A percentile compares a stretch with the other conserved stretches of the same genome.
phyloP scores from a whole-genome alignment of 2,113 vertebrate genomes.

The Cyanoramphus novaezelandiae region DNA sequence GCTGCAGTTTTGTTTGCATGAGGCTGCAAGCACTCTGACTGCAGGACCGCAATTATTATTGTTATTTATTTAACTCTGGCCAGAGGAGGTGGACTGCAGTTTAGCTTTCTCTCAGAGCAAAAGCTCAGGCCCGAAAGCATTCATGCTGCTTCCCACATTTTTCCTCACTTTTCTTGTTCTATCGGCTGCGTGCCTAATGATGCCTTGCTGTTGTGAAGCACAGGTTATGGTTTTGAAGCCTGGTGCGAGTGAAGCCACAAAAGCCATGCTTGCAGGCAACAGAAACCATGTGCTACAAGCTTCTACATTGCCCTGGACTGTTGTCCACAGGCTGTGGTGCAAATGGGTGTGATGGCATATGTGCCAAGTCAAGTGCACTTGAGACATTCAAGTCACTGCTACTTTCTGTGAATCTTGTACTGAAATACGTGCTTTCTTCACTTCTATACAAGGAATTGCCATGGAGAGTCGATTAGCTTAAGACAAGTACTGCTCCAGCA shows the following conservation, averaged over 20 bases:
- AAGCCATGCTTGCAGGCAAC: neutral
- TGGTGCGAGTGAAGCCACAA: neutral
- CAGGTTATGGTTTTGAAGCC: neutral
- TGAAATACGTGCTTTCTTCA: slow-evolving; percentile 26
- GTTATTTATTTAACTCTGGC: neutral
- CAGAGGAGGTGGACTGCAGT: neutral
- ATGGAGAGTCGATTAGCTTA: neutral
- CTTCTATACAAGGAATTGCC: neutral
- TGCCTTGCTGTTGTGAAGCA: neutral
- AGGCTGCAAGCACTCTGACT: neutral
- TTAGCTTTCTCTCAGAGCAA: neutral
- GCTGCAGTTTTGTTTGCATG: rapidly evolving
- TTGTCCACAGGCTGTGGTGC: neutral
- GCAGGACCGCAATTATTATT: neutral
- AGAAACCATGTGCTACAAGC: neutral
- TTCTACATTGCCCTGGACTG: neutral
- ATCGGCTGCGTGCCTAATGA: neutral
- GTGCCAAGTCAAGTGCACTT: rapidly evolving
- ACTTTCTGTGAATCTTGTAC: neutral
- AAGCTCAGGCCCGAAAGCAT: neutral
- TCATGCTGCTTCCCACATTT: neutral
- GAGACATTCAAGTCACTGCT: neutral
- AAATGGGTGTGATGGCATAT: slow-evolving; percentile 1
- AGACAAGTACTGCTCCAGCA: neutral
- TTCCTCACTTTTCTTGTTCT: neutral